phyloP scores from a whole-genome alignment of 1,140 invertebrate genomes.

The Zaprionus ornatus region DNA sequence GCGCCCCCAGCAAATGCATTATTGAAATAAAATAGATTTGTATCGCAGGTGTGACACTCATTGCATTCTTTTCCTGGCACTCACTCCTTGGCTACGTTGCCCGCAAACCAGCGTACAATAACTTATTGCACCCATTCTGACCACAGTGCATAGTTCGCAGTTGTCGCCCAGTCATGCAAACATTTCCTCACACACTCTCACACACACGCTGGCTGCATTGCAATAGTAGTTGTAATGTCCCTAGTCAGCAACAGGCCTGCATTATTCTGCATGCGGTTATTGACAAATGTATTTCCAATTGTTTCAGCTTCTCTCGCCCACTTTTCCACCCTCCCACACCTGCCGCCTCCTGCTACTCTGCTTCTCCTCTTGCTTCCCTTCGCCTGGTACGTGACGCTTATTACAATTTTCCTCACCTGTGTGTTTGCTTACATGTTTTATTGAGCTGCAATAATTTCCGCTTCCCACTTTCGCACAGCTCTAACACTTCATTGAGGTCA shows the following conservation, averaged over 20 bases:
- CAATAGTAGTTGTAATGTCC: constrained; percentile 37
- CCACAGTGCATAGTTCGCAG: constrained; percentile 41
- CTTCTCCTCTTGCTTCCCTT: constrained; percentile 1
- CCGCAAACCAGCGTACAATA: constrained; percentile 59
- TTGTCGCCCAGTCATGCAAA: constrained; percentile 5
- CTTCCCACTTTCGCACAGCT: constrained; percentile 18
- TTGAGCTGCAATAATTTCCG: constrained; percentile 68
- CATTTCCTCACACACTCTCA: not conserved
- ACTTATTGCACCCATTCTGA: constrained; percentile 56
- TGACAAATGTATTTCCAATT: constrained; percentile 82
- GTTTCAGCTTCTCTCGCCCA: constrained; percentile 34
- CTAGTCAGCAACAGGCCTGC: constrained; percentile 46
- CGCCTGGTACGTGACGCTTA: constrained; percentile 55
- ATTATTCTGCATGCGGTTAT: constrained; percentile 65
- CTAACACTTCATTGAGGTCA: constrained; percentile 59
- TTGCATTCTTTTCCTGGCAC: constrained; percentile 13
- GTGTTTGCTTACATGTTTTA: constrained; percentile 54
- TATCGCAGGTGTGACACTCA: constrained; percentile 63
- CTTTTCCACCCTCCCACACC: constrained; percentile 7
- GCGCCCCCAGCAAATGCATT: constrained; percentile 57
- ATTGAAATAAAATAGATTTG: constrained; percentile 79
- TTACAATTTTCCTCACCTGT: constrained; percentile 50
- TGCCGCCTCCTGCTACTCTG: constrained; percentile 5
- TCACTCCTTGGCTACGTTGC: constrained; percentile 21
- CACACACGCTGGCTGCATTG: not conserved